phyloP scores from a whole-genome alignment of 2,113 vertebrate species.

The Pseudolaguvia tuberculata region DNA sequence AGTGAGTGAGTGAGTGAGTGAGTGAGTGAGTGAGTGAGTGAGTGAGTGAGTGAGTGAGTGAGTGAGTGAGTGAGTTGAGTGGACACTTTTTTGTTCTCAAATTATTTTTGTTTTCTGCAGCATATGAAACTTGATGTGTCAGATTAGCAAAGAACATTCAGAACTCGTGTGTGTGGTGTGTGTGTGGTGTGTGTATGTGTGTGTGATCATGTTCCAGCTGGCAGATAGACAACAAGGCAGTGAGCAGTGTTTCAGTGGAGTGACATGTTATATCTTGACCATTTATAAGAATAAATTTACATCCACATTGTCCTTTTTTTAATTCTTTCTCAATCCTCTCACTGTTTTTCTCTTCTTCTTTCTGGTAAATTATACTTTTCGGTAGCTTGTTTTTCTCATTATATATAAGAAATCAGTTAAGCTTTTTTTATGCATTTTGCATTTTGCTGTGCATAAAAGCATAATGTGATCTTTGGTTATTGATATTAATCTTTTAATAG shows the following conservation, averaged over 20 bases:
- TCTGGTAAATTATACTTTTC: conserved; percentile 1
- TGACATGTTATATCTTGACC: neutral
- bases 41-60: neutral
- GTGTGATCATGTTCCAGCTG: conserved; percentile 41
- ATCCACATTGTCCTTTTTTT: neutral
- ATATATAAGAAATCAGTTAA: no score
- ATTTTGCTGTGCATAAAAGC: neutral
- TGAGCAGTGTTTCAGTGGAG: neutral
- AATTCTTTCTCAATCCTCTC: neutral
- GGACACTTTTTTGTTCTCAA: conserved; percentile 1
- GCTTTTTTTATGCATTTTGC: no score
- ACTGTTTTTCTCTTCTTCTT: conserved; percentile 11
- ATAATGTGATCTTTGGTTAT: neutral
- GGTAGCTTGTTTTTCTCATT: neutral
- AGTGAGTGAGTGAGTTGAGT: neutral
- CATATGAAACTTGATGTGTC: conserved; percentile 27
- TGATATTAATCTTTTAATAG: neutral
- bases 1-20: conserved; percentile 16
- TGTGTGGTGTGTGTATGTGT: conserved; percentile 5
- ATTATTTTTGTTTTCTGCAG: conserved; percentile 11
- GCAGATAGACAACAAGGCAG: conserved; percentile 32
- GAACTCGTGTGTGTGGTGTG: no score
- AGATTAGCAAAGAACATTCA: no score
- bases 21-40: conserved; percentile 11
- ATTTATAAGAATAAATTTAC: conserved; percentile 25